Conservation (phyloP, 2,888 invertebrate genomes). For the Tachystola acroxantha region DNA sequence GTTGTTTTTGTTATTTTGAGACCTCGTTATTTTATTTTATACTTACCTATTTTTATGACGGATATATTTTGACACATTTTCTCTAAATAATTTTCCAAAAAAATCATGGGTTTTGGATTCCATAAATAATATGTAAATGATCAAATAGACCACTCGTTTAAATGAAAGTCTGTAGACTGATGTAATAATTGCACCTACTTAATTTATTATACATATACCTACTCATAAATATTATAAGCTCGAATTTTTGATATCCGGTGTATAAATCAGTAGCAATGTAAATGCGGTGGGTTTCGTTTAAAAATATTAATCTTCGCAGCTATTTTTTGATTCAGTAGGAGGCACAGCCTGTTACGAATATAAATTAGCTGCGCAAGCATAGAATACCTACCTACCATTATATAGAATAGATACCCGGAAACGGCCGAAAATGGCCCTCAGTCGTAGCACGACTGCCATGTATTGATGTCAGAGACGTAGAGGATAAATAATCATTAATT, state of each 20-base stretch:
- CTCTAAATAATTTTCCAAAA: no score
- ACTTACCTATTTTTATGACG: no score
- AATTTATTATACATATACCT: no score
- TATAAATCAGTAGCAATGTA: not conserved
- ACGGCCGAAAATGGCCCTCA: slow-evolving; percentile 51
- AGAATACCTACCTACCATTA: slow-evolving; percentile 29
- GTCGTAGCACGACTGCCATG: slow-evolving; percentile 35
- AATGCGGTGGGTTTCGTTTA: not conserved
- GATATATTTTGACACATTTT: not conserved
- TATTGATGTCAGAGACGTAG: slow-evolving; percentile 41
- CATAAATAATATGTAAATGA: no score
- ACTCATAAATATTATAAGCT: no score
- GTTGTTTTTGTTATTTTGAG: slow-evolving; percentile 42
- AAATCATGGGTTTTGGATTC: no score
- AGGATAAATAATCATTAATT: slow-evolving; percentile 67
- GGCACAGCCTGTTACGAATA: slow-evolving; percentile 43
- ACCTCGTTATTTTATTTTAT: slow-evolving; percentile 7
- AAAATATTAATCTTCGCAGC: slow-evolving; percentile 26
- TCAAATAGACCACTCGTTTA: no score
- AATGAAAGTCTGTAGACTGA: no score
- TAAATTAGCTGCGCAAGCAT: slow-evolving; percentile 35
- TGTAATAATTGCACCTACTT: no score
- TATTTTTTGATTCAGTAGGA: slow-evolving; percentile 37
- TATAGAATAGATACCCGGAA: slow-evolving; percentile 49
- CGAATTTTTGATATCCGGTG: no score